Conservation (phyloP, 2,113 vertebrate species). For the Percopsis transmontana region DNA sequence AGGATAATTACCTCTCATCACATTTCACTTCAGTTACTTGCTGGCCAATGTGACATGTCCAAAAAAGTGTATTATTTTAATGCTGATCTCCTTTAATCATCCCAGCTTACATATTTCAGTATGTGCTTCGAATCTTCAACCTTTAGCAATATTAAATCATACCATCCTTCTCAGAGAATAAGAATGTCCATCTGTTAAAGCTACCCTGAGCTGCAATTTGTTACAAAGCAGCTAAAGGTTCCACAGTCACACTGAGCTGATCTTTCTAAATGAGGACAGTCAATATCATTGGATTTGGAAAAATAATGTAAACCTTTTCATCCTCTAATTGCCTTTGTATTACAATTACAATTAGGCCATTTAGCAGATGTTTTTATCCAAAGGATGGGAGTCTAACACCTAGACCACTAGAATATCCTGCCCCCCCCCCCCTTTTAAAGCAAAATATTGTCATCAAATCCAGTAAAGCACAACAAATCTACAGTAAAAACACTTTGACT, state of each 20-base stretch:
- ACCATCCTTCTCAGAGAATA: slow-evolving; percentile 1
- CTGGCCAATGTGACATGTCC: background rate
- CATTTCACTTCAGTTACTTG: background rate
- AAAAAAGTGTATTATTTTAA: background rate
- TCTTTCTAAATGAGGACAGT: background rate
- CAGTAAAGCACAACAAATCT: too few relatives aligned
- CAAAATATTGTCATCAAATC: too few relatives aligned
- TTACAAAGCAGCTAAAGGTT: background rate
- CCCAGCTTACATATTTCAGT: slow-evolving; percentile 4
- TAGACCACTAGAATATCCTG: too few relatives aligned
- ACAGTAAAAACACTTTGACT: background rate
- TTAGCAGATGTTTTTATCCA: too few relatives aligned
- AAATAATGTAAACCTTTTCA: background rate
- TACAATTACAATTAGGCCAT: too few relatives aligned
- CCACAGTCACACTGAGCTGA: background rate
- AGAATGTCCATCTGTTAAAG: background rate
- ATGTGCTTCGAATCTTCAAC: background rate
- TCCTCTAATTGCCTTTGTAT: background rate
- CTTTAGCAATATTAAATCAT: background rate
- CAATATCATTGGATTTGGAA: background rate
- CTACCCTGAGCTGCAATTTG: background rate
- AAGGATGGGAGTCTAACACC: too few relatives aligned
- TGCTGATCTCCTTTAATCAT: background rate
- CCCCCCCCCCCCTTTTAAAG: too few relatives aligned
- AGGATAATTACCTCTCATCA: slow-evolving; percentile 30